A percentile compares a stretch with the other conserved stretches of the same genome.
phyloP scores from a whole-genome alignment of 2,888 invertebrate genomes.

The Eremobia ochroleuca region DNA sequence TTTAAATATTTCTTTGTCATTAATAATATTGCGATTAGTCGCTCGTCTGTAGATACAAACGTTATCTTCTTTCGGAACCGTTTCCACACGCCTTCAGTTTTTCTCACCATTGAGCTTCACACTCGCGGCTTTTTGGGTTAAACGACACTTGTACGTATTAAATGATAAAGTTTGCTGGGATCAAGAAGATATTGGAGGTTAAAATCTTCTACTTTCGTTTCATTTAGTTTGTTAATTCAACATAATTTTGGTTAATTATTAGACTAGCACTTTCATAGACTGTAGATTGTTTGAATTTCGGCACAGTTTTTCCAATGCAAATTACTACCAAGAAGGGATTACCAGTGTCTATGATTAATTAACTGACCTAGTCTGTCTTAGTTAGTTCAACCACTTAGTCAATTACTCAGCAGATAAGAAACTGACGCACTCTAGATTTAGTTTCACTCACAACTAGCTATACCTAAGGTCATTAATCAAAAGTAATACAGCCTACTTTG shows the following conservation, averaged over 20 bases:
- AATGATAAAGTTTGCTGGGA: constrained; percentile 42
- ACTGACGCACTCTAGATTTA: constrained; percentile 8
- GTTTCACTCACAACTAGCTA: constrained; percentile 22
- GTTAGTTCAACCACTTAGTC: constrained; percentile 34
- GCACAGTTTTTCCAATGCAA: not conserved
- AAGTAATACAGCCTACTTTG: constrained; percentile 26
- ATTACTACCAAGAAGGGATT: not conserved
- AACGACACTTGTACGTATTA: constrained; percentile 43
- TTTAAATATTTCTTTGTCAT: not conserved
- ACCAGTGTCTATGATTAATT: constrained; percentile 36
- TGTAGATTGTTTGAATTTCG: not conserved
- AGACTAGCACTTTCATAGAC: not conserved
- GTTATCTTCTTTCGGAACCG: constrained; percentile 62
- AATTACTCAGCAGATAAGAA: constrained; percentile 32
- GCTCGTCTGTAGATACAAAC: constrained; percentile 41
- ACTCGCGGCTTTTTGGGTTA: constrained; percentile 62
- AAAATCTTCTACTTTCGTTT: not conserved
- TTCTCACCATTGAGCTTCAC: constrained; percentile 66
- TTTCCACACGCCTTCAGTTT: constrained; percentile 61
- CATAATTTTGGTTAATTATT: too few species aligned
- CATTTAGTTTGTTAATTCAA: not conserved
- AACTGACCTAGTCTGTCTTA: constrained; percentile 42
- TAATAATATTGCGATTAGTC: constrained; percentile 12
- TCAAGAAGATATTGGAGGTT: constrained; percentile 2
- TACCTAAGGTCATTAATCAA: constrained; percentile 17